These are phyloP conservation scores for Pogonophryne albipinna DNA, from an alignment of 2,797 vertebrate genomes.

Conservation along the genomic window DNA sequence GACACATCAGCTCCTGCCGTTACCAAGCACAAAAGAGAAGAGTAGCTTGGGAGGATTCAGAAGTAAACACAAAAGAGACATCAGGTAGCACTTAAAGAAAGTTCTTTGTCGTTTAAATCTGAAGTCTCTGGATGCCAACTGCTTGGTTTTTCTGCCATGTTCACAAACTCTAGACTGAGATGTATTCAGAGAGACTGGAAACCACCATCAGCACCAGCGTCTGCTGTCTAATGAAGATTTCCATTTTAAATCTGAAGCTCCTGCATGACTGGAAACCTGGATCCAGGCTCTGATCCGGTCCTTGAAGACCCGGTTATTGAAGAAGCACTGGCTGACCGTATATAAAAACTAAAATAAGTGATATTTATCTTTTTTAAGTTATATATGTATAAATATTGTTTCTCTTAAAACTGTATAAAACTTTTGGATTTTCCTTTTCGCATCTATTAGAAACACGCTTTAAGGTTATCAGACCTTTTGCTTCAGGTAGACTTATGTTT, in stretches of 20 bases:
- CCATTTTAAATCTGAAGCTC: slow-evolving; percentile 17
- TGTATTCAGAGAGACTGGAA: slow-evolving; percentile 10
- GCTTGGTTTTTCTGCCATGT: slow-evolving; percentile 9
- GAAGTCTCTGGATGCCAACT: background rate
- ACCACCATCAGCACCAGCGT: slow-evolving; percentile 21
- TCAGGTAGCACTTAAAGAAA: background rate
- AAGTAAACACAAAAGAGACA: background rate
- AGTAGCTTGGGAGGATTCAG: background rate
- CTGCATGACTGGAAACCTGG: slow-evolving; percentile 27
- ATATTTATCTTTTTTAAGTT: slow-evolving; percentile 80
- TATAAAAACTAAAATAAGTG: slow-evolving; percentile 50
- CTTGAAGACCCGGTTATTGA: slow-evolving; percentile 43
- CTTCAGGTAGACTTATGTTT: slow-evolving; percentile 15
- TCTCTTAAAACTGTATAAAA: slow-evolving; percentile 39
- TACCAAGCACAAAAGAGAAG: slow-evolving; percentile 46
- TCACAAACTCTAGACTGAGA: background rate
- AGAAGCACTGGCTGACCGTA: slow-evolving; percentile 59
- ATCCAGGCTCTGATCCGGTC: slow-evolving; percentile 21
- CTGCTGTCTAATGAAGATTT: slow-evolving; percentile 43
- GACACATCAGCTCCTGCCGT: background rate
- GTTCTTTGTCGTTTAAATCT: background rate
- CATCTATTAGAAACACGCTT: slow-evolving; percentile 28
- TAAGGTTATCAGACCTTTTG: background rate
- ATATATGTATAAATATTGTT: slow-evolving; percentile 62
- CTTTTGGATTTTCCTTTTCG: slow-evolving; percentile 39